phyloP scores from a whole-genome alignment of 2,888 invertebrate species.

The Conistra vaccinii region DNA sequence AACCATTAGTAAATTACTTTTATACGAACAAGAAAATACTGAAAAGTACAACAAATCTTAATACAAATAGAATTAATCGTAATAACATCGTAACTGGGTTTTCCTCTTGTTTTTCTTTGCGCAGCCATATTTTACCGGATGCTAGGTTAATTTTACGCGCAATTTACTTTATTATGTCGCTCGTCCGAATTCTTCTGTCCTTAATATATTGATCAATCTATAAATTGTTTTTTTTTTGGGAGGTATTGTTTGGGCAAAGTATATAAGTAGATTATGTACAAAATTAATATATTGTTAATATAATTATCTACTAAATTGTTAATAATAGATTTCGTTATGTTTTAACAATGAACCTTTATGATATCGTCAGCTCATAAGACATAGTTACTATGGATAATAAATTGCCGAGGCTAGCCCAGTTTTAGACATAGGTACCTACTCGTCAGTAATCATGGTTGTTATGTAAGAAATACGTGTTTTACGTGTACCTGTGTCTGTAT shows the following conservation, averaged over 20 bases:
- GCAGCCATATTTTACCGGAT: conserved; percentile 67
- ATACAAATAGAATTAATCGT: conserved; percentile 47
- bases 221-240: conserved; percentile 41
- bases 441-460: too few species aligned
- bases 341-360: not conserved
- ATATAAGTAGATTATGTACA: not conserved
- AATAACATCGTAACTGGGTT: conserved; percentile 45
- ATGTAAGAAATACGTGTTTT: too few species aligned
- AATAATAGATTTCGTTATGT: not conserved
- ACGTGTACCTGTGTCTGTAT: too few species aligned
- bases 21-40: conserved; percentile 11
- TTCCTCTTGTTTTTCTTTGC: conserved; percentile 51
- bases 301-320: too few species aligned
- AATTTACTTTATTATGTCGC: conserved; percentile 74
- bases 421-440: too few species aligned
- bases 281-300: not conserved
- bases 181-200: conserved; percentile 66
- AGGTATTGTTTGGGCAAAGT: not conserved
- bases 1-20: conserved; percentile 7
- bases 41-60: conserved; percentile 45
- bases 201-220: conserved; percentile 70
- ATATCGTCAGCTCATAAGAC: too few species aligned
- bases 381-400: too few species aligned
- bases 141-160: conserved; percentile 75
- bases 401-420: too few species aligned